phyloP scores from a whole-genome alignment of 2,797 vertebrate species.

The Somateria mollissima region DNA sequence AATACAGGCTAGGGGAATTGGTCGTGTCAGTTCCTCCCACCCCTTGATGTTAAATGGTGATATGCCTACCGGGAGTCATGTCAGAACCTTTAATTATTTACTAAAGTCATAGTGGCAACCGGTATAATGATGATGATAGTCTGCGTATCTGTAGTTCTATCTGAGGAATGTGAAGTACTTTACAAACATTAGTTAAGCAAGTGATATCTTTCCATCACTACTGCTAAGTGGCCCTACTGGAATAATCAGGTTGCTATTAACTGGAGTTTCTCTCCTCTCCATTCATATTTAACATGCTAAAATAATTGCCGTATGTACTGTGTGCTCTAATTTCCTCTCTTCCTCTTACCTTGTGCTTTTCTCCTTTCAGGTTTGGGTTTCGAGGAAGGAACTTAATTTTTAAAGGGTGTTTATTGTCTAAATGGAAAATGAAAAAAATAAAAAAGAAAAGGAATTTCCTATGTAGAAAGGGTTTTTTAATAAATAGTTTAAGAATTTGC shows the following conservation, averaged over 20 bases:
- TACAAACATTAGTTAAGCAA: slow-evolving; percentile 6
- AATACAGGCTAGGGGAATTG: not conserved
- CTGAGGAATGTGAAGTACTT: slow-evolving; percentile 50
- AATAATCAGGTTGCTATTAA: slow-evolving; percentile 25
- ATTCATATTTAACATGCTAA: slow-evolving; percentile 15
- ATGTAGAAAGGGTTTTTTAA: not conserved
- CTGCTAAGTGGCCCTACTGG: slow-evolving; percentile 31
- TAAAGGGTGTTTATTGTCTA: not conserved
- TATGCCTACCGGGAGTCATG: not conserved
- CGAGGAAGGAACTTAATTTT: not conserved
- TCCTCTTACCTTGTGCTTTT: not conserved
- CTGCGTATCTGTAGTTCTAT: not conserved
- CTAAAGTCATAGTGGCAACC: not conserved
- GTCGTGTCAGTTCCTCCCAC: not conserved
- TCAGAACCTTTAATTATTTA: slow-evolving; percentile 42
- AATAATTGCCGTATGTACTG: not conserved
- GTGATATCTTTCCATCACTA: slow-evolving; percentile 43
- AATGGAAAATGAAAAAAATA: not conserved
- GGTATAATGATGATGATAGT: not conserved
- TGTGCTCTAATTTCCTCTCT: not conserved
- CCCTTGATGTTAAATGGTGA: not conserved
- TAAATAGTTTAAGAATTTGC: not conserved
- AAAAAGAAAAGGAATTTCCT: not conserved
- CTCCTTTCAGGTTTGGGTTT: not conserved
- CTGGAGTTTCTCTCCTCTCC: slow-evolving; percentile 9